Conservation (phyloP, 2,797 vertebrate species). For the Poeciliopsis presidionis region DNA sequence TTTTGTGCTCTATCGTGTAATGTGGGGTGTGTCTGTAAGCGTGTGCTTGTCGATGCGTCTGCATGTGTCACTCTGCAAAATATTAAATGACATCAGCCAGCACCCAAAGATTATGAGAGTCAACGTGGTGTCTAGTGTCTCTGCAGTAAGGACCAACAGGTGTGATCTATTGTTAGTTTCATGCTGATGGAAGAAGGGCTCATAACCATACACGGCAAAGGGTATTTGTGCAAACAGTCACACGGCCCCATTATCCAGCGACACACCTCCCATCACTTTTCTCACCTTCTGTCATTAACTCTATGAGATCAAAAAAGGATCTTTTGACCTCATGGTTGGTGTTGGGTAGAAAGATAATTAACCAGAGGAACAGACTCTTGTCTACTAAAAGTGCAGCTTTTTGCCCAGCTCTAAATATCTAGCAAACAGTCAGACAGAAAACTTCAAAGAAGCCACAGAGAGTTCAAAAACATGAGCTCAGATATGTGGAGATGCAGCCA, state of each 20-base stretch:
- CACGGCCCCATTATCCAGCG: slow-evolving; percentile 27
- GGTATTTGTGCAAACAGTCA: slow-evolving; percentile 39
- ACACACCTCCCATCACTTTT: slow-evolving; percentile 30
- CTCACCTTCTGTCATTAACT: slow-evolving; percentile 33
- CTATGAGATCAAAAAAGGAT: slow-evolving; percentile 45
- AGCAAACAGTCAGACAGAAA: slow-evolving; percentile 40
- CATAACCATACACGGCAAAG: slow-evolving; percentile 60
- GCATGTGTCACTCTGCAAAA: slow-evolving; percentile 61
- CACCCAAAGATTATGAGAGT: slow-evolving; percentile 49
- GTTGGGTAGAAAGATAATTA: slow-evolving; percentile 43
- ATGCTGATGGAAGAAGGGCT: slow-evolving; percentile 35
- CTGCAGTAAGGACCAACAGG: slow-evolving; percentile 76
- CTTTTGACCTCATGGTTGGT: slow-evolving; percentile 33
- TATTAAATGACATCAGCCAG: slow-evolving; percentile 56
- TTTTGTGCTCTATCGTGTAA: slow-evolving; percentile 14
- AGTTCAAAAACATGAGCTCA: slow-evolving; percentile 59
- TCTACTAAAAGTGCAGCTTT: slow-evolving; percentile 29
- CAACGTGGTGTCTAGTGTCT: slow-evolving; percentile 72
- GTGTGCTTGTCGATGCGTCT: slow-evolving; percentile 27
- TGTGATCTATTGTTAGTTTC: slow-evolving; percentile 77
- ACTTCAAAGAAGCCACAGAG: slow-evolving; percentile 35
- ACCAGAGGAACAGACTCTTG: slow-evolving; percentile 33
- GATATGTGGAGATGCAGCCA: slow-evolving; percentile 55
- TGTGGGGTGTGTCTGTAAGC: background rate
- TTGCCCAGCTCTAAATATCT: slow-evolving; percentile 46